Evolutionary conservation across 2,797 vertebrate genomes (phyloP).

Genomic region (Sebastes cheni): DNA sequence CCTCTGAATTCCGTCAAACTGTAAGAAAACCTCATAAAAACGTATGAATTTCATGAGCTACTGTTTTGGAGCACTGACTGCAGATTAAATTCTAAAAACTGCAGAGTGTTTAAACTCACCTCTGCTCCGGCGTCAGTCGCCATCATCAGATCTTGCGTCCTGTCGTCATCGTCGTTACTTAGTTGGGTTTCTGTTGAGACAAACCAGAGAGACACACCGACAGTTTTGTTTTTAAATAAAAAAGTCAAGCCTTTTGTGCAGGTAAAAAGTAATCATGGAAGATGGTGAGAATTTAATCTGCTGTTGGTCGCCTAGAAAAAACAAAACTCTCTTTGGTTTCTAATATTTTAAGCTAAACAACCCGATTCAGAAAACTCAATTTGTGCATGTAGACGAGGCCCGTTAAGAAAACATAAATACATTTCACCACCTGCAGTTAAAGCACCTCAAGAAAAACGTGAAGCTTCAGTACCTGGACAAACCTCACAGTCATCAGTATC

Average conservation of each 20-base stretch:
- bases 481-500: conserved; percentile 61
- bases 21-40: not conserved
- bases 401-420: not conserved
- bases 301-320: not conserved
- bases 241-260: not conserved
- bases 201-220: not conserved
- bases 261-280: not conserved
- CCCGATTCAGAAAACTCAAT: not conserved
- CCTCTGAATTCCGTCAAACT: too few relatives aligned
- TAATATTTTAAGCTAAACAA: not conserved
- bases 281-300: not conserved
- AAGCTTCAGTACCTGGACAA: conserved; percentile 74
- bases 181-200: conserved; percentile 74
- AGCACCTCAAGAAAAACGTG: not conserved
- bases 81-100: not conserved
- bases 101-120: conserved; percentile 39
- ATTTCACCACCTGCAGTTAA: not conserved
- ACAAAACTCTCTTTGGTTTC: not conserved
- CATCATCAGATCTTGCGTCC: conserved; percentile 56
- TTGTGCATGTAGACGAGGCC: not conserved
- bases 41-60: not conserved
- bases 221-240: not conserved
- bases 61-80: not conserved
- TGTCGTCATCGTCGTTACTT: conserved; percentile 47
- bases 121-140: conserved; percentile 17